phyloP scores from a whole-genome alignment of 2,888 invertebrate species.

The Athripsodes cinereus region DNA sequence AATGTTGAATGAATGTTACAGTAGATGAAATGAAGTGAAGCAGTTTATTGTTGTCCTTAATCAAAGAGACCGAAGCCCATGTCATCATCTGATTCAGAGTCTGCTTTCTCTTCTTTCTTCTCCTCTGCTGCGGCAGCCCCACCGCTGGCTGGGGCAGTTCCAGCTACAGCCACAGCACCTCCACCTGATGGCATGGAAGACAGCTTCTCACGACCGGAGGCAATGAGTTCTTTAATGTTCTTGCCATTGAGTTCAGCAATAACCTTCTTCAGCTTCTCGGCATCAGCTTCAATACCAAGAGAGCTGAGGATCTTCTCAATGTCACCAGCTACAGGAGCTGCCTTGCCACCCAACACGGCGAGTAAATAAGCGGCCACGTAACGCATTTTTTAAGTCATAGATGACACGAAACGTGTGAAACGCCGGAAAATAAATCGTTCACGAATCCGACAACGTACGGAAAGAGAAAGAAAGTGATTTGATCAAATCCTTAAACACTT shows the following conservation, averaged over 20 bases:
- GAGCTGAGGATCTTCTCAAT: slow-evolving; percentile 94
- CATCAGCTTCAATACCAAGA: slow-evolving; percentile 91
- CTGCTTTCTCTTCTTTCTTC: slow-evolving; percentile 76
- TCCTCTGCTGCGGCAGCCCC: slow-evolving; percentile 48
- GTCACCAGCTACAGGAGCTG: slow-evolving; percentile 72
- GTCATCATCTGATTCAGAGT: slow-evolving; percentile 92
- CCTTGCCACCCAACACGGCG: slow-evolving; percentile 88
- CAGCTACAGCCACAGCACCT: slow-evolving; percentile 65
- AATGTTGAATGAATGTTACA: slow-evolving; percentile 12
- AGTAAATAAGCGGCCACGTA: slow-evolving; percentile 99
- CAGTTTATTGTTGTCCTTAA: slow-evolving; percentile 45
- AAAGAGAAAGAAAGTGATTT: slow-evolving; percentile 15
- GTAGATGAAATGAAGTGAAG: neutral
- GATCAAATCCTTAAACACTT: no score
- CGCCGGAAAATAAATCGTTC: slow-evolving; percentile 34
- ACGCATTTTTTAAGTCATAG: slow-evolving; percentile 91
- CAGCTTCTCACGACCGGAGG: slow-evolving; percentile 86
- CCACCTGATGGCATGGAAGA: slow-evolving; percentile 91
- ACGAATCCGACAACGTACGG: slow-evolving; percentile 15
- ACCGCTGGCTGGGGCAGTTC: slow-evolving; percentile 55
- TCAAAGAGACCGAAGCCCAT: slow-evolving; percentile 98
- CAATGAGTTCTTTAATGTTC: slow-evolving; percentile 82
- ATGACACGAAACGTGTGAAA: slow-evolving; percentile 76
- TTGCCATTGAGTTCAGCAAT: slow-evolving; percentile 86
- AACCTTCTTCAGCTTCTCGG: slow-evolving; percentile 79